A percentile compares a stretch with the other conserved stretches of the same genome.
Evolutionary conservation across 1,140 invertebrate genomes (phyloP).

Genomic region (Brachionus rotundiformis): DNA sequence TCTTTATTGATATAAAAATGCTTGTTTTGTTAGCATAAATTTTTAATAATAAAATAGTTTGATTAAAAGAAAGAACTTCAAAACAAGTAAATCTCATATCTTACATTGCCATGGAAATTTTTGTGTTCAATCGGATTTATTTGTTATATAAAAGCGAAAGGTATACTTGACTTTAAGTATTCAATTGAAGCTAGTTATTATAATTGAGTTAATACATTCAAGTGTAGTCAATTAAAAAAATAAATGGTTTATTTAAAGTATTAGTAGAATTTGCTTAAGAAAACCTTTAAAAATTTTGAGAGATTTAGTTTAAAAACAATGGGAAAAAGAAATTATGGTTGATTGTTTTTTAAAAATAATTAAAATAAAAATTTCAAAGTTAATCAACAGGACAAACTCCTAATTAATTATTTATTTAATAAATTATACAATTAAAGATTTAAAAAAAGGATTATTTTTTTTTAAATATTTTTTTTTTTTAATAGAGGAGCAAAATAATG

Average conservation of each 20-base stretch:
- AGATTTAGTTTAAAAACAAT: background rate
- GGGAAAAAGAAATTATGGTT: background rate
- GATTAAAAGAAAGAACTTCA: background rate
- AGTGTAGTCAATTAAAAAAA: background rate
- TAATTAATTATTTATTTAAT: too few species aligned
- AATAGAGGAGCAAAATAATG: too few species aligned
- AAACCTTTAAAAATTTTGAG: background rate
- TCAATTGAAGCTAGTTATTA: conserved; percentile 3
- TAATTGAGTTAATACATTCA: conserved; percentile 8
- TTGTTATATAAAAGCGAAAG: conserved; percentile 12
- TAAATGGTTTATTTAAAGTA: background rate
- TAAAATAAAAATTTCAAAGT: too few species aligned
- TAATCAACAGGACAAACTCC: too few species aligned
- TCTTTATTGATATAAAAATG: background rate
- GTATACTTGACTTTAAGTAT: conserved; percentile 8
- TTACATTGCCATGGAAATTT: conserved; percentile 43
- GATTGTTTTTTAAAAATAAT: too few species aligned
- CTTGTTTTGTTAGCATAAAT: conserved; percentile 1
- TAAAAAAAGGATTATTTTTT: too few species aligned
- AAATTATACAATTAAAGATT: too few species aligned
- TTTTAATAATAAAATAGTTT: background rate
- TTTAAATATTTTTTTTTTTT: too few species aligned
- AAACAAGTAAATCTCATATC: conserved; percentile 30
- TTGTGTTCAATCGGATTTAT: conserved; percentile 5
- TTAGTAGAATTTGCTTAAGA: conserved; percentile 16